Evolutionary conservation across 64 coral and sea anemone genomes (phyloP).

Genomic region (Catalaphyllia jardinei): DNA sequence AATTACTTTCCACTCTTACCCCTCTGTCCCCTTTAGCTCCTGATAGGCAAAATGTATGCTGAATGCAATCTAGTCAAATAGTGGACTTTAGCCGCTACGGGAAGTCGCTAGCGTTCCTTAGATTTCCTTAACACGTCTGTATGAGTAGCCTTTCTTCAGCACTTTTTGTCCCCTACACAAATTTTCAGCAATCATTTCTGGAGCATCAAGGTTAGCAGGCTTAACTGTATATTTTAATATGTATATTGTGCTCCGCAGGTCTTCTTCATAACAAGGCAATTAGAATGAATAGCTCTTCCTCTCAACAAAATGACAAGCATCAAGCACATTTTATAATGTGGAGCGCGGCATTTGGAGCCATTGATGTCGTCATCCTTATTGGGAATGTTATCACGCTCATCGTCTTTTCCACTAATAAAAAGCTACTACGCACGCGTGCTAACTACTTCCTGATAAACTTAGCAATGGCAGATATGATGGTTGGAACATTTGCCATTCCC

Average conservation of each 20-base stretch:
- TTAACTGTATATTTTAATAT: no score
- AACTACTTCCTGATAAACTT: conserved; percentile 90
- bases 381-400: conserved; percentile 78
- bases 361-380: conserved; percentile 66
- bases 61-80: no score
- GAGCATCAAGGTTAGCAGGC: no score
- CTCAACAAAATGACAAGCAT: background rate
- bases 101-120: no score
- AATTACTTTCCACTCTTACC: no score
- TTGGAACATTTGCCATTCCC: conserved; percentile 74
- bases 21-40: no score
- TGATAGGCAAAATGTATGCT: no score
- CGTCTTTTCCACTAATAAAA: conserved; percentile 76
- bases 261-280: background rate
- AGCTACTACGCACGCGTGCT: conserved; percentile 73
- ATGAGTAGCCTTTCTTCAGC: no score
- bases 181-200: no score
- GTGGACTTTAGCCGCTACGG: no score
- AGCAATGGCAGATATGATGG: conserved; percentile 77
- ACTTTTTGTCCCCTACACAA: no score
- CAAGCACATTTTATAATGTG: conserved; percentile 1
- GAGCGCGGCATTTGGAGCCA: conserved; percentile 55
- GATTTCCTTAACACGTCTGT: no score
- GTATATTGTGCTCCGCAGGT: background rate
- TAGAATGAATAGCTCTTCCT: conserved; percentile 23